Evolutionary conservation across 1,140 invertebrate genomes (phyloP).

Genomic region (Danaus plexippus): DNA sequence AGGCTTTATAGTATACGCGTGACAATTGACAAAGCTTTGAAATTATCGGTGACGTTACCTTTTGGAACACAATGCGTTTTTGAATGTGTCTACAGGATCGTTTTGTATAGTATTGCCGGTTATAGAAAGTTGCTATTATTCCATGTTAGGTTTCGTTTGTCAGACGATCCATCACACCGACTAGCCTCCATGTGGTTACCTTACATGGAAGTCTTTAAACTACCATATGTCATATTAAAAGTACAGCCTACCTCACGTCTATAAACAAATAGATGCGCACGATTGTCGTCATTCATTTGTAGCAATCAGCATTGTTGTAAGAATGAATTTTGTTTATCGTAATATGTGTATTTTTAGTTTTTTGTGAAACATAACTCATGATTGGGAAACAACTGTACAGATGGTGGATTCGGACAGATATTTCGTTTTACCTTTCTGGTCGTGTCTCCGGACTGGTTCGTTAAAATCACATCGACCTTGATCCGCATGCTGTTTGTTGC

Average conservation of each 20-base stretch:
- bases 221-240: conserved; percentile 48
- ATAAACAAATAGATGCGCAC: conserved; percentile 11
- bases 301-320: too few relatives aligned
- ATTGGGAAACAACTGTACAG: conserved; percentile 38
- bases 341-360: too few relatives aligned
- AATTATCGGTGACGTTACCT: too few relatives aligned
- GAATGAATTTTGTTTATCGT: too few relatives aligned
- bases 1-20: too few relatives aligned
- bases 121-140: conserved; percentile 35
- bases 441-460: too few relatives aligned
- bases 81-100: too few relatives aligned
- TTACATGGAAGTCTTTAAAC: conserved; percentile 50
- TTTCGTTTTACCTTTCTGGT: too few relatives aligned
- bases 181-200: conserved; percentile 38
- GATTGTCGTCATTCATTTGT: conserved; percentile 4
- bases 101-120: conserved; percentile 19
- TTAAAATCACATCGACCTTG: too few relatives aligned
- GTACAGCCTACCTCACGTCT: conserved; percentile 11
- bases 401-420: conserved; percentile 25
- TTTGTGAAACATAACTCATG: not conserved
- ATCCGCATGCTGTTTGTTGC: too few relatives aligned
- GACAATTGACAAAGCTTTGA: too few relatives aligned
- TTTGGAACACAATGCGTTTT: too few relatives aligned
- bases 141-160: conserved; percentile 38
- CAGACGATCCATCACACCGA: conserved; percentile 37